Evolutionary conservation across 2,797 vertebrate genomes (phyloP).

Genomic region (Clarias pachynema): DNA sequence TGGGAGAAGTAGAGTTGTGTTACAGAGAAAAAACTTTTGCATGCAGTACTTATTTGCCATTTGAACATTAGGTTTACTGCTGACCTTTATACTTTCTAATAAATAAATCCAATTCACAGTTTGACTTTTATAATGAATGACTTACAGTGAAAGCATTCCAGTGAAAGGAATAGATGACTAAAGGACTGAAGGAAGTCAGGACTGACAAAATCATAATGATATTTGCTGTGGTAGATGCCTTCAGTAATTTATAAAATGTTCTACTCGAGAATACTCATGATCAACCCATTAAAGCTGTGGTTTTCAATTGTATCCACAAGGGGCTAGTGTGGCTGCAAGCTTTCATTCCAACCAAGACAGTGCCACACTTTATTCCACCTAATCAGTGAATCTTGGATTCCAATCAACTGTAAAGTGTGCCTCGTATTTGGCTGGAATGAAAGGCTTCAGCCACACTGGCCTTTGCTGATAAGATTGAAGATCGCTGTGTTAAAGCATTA

Average conservation of each 20-base stretch:
- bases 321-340: not conserved
- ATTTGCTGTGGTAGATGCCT: not conserved
- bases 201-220: not conserved
- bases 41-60: not conserved
- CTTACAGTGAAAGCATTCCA: not conserved
- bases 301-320: not conserved
- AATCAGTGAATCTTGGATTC: not conserved
- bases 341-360: not conserved
- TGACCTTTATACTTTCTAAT: not conserved
- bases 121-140: too few species aligned
- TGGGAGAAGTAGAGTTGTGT: not conserved
- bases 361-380: not conserved
- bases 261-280: not conserved
- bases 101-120: not conserved
- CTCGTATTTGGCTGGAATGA: not conserved
- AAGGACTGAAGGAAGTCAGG: not conserved
- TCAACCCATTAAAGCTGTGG: not conserved
- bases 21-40: not conserved
- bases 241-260: not conserved
- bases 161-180: not conserved
- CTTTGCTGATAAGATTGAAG: not conserved
- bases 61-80: not conserved
- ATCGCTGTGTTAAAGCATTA: not conserved
- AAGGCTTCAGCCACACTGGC: not conserved
- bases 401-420: constrained; percentile 1